Evolutionary conservation across 2,888 invertebrate genomes (phyloP), one percentile per base, ranked within the genome.

Genomic region (Amblyteles armatorius): DNA sequence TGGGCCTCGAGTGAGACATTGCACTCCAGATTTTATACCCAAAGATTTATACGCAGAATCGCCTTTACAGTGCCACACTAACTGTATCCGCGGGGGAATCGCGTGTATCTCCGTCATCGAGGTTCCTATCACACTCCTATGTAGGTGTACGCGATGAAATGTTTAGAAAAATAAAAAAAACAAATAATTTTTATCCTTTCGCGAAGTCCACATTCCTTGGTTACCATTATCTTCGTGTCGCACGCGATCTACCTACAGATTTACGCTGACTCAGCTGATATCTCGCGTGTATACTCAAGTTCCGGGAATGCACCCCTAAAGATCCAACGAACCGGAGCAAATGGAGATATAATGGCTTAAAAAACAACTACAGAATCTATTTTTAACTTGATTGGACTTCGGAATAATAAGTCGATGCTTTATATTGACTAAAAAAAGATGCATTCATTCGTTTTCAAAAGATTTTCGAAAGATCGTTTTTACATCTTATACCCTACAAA

Each of bases 1-100:
- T 29, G 29, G 36, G 55, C 55, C 57, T 19, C 78, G 57, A 78
- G 33, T 78, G 68, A 78, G 78, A 78, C 68, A 78, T 78, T 78
- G 52, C 36, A 68, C 40, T 69, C 68, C 33, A 68, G 78, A 78
- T 68, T 63, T 63, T 26, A 52, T 50, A 50, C 50, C 33, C 33
- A 63, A 74, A 63, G 74, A 74, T 48, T 48, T 48, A 48, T 74
- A 60, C 63, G 29, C 29, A 29, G 13, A 29, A 48, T 60, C 29
- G 63, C 48, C n/a, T 19, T 26, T 0, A 9, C 57, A 63, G 63
- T 57, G 57, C 13, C 19, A 11, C 1, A 44, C 57, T 73, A 73
- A 73, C 57, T 44, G 26, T 73, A 60, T 48, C 48, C 33, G n/a
- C 48, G 9, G 73, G 73, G 16, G 36, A 63, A 29, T 63, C n/a